Base-by-base conservation (phyloP, 1,140 invertebrate genomes). In the Parapsyche elsis region DNA sequence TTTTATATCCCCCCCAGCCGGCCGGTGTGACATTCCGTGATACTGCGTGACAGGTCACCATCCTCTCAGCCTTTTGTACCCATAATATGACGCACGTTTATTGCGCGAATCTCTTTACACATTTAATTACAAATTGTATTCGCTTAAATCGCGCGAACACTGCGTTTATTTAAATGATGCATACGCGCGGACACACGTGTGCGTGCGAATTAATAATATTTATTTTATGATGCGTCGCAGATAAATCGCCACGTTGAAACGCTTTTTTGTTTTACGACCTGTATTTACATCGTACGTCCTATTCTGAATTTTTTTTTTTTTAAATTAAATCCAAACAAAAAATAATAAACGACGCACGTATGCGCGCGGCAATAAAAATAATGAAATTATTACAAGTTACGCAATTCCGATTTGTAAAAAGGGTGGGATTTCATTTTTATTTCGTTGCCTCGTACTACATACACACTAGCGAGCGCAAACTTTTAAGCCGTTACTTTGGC, bases 11-110 rank as follows among this genome's bases (percentile, higher is more conserved):
- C 1, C 16, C 12, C 16, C 23, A 53, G 76, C 64, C 74, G n/a
- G n/a, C n/a, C 78, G 57, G 30, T 70, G 71, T 81, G 81, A 81
- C 81, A 79, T 76, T 79, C 67, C 53, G 79, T 73, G 78, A 73
- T 77, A 61, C 44, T 44, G 70, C 78, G 67, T 77, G 78, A 73
- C 78, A 73, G 78, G 79, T 57, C 71, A 71, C 73, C 77, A 45
- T 45, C 30, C 53, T 67, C n/a, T n/a, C n/a, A n/a, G n/a, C n/a
- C n/a, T n/a, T n/a, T 57, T 71, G 24, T 64, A 53, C 71, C 71
- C 19, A 59, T 49, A 74, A 44, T 61, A 71, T 79, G 76, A 78
- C 53, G 23, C 23, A 76, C 24, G 74, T 38, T 38, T 38, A 38
- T 38, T 38, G 30, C 30, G 49, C 49, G 49, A 53, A 53, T 53